Evolutionary conservation across 2,888 invertebrate species (phyloP).

Genomic region (Onchidella celtica): DNA sequence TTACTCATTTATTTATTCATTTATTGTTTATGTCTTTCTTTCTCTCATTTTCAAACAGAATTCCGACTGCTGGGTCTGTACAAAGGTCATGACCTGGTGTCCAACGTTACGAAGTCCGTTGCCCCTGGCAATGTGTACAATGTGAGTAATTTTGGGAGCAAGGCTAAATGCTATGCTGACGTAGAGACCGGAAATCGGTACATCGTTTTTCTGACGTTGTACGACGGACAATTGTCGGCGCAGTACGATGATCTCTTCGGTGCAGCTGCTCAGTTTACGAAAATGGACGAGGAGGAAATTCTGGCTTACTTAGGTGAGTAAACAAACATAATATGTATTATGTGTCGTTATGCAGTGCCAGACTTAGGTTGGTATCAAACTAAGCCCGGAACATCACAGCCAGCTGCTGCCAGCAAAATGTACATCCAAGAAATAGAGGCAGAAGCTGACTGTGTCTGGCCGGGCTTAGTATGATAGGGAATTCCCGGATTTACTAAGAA

Average conservation of each 20-base stretch:
- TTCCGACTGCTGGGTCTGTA: constrained; percentile 63
- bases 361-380: too few species aligned
- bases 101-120: constrained; percentile 69
- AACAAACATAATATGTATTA: neutral
- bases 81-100: constrained; percentile 66
- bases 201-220: constrained; percentile 76
- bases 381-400: too few species aligned
- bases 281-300: constrained; percentile 69
- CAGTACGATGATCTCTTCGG: constrained; percentile 79
- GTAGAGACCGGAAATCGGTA: constrained; percentile 71
- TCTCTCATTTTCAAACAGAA: too few species aligned
- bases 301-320: constrained; percentile 73
- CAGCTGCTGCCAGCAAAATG: too few species aligned
- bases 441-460: too few species aligned
- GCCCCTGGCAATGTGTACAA: constrained; percentile 66
- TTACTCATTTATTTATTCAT: neutral
- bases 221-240: constrained; percentile 73
- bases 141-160: constrained; percentile 78
- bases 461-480: too few species aligned
- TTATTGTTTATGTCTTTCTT: neutral
- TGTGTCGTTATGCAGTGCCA: too few species aligned
- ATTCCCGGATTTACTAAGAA: too few species aligned
- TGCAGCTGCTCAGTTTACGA: constrained; percentile 69
- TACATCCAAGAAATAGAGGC: too few species aligned
- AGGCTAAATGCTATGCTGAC: constrained; percentile 77